phyloP scores from a whole-genome alignment of 2,888 invertebrate species.

The Ophion ellenae region DNA sequence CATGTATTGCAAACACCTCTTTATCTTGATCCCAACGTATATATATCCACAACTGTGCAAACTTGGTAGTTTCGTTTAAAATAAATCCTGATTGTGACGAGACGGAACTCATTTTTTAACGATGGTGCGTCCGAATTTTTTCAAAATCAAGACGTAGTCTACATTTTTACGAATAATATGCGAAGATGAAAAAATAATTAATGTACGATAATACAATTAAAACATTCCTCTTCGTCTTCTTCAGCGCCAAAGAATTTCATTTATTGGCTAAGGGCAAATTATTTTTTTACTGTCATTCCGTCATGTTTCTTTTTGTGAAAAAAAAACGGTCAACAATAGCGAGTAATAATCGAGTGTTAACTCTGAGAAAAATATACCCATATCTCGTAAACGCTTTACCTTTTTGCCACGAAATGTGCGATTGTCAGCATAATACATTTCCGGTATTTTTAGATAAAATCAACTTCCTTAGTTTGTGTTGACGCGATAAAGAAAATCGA shows the following conservation, averaged over 20 bases:
- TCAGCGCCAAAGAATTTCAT: not conserved
- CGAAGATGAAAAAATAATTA: not conserved
- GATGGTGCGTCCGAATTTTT: not conserved
- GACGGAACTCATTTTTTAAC: constrained; percentile 18
- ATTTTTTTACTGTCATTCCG: not conserved
- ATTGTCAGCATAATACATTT: constrained; percentile 40
- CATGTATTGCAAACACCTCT: constrained; percentile 21
- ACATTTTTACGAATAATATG: not conserved
- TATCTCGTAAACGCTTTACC: constrained; percentile 37
- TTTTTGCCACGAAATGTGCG: constrained; percentile 42
- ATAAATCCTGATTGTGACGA: constrained; percentile 53
- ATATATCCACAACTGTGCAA: constrained; percentile 56
- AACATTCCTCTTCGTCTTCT: not conserved
- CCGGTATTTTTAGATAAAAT: constrained; percentile 26
- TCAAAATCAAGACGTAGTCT: not conserved
- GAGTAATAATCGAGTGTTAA: constrained; percentile 24
- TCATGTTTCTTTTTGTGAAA: not conserved
- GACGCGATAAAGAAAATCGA: constrained; percentile 16
- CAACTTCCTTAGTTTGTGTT: constrained; percentile 6
- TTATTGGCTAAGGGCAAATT: not conserved
- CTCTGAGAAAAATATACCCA: constrained; percentile 19
- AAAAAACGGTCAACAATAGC: constrained; percentile 22
- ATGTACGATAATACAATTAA: not conserved
- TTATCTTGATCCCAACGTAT: constrained; percentile 48
- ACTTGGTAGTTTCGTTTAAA: constrained; percentile 51